Conservation (phyloP, 2,797 vertebrate species). For the Sebastes cheni region DNA sequence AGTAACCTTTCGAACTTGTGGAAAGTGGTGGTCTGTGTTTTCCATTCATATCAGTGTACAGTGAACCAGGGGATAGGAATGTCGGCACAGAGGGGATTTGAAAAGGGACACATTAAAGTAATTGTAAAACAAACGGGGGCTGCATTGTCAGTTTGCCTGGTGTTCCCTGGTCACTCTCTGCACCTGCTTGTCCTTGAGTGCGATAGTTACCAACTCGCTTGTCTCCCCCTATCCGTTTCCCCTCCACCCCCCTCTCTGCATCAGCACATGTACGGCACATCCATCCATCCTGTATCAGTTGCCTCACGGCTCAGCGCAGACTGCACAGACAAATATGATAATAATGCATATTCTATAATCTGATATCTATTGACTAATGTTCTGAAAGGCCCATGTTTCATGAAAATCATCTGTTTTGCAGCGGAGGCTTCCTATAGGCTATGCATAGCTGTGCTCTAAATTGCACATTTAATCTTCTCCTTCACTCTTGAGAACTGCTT, state of each 20-base stretch:
- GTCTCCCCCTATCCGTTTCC: constrained; percentile 50
- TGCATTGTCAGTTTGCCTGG: constrained; percentile 47
- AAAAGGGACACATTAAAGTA: constrained; percentile 62
- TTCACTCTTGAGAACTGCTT: constrained; percentile 45
- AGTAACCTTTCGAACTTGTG: constrained; percentile 92
- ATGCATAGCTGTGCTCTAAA: constrained; percentile 56
- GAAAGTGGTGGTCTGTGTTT: constrained; percentile 75
- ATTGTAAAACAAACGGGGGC: constrained; percentile 40
- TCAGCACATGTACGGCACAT: constrained; percentile 37
- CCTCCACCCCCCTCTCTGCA: constrained; percentile 9
- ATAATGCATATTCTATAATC: constrained; percentile 70
- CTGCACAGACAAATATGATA: constrained; percentile 68
- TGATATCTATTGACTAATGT: constrained; percentile 70
- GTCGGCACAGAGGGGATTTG: constrained; percentile 55
- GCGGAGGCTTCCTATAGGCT: constrained; percentile 58
- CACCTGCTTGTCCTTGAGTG: constrained; percentile 80
- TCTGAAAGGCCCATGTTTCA: constrained; percentile 52
- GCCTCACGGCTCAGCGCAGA: constrained; percentile 54
- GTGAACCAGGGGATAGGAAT: constrained; percentile 66
- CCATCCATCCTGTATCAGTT: constrained; percentile 59
- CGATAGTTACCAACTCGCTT: constrained; percentile 39
- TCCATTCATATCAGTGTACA: constrained; percentile 64
- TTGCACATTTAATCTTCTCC: constrained; percentile 65
- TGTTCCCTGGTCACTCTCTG: constrained; percentile 56
- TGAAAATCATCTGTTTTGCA: constrained; percentile 62